Base-by-base conservation (phyloP, 2,888 invertebrate species). In the Celastrina argiolus region DNA sequence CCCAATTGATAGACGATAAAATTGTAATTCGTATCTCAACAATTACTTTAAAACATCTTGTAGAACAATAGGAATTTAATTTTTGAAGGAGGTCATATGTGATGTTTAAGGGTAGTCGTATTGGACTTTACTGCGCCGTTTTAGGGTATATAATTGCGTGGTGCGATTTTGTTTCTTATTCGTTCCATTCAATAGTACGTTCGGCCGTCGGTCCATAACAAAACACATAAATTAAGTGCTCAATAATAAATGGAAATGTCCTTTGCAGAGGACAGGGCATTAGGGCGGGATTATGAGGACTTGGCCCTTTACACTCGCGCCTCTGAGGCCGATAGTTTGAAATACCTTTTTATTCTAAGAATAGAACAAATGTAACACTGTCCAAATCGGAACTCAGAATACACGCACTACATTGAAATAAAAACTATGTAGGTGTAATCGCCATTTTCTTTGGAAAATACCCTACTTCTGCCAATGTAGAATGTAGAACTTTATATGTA, bases 221-320 rank as follows among this genome's bases (percentile, higher is more conserved):
- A 91, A 90, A 91, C 91, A 91, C 91, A 92, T 92, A 92, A 92
- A 92, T 92, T 92, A 91, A 91, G 91, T 90, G 90, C 91, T 90
- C 91, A 91, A 91, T 92, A 92, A 92, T 92, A 92, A 92, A 92
- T 92, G 91, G 91, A 89, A 90, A 88, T 92, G 92, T 92, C 92
- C 90, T 83, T 85, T 84, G 88, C 92, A 92, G 91, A 88, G 89
- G 89, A 88, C 90, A 87, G 88, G 86, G 89, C 88, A 88, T 90
- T 91, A 90, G 85, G 88, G 87, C 86, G 85, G 90, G 90, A 89
- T 90, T 91, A 91, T 88, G 88, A 88, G 84, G 81, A 83, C 83
- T 80, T 78, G 81, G 81, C 81, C 84, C 83, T 84, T 78, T 80
- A 80, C 80, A 79, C 80, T 83, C 80, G 77, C 78, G 77, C 76